phyloP scores from a whole-genome alignment of 2,113 vertebrate species.

The Chunga burmeisteri region DNA sequence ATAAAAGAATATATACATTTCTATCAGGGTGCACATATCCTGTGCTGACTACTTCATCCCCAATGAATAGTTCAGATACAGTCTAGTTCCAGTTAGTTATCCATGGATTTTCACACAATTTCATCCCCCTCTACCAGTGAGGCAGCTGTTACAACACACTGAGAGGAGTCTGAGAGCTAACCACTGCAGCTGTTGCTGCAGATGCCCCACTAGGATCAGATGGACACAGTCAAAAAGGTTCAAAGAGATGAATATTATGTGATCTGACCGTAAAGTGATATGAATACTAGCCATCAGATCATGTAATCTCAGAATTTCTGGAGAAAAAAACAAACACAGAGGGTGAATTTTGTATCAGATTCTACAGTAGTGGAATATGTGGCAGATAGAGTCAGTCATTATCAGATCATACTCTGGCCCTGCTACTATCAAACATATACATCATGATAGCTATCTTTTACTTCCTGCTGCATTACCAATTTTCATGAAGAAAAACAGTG shows the following conservation, averaged over 20 bases:
- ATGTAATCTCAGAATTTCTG: not conserved
- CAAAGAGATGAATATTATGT: not conserved
- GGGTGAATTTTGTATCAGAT: not conserved
- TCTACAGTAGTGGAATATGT: not conserved
- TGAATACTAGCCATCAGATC: not conserved
- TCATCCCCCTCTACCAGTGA: not conserved
- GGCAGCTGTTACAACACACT: not conserved
- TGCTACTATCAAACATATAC: not conserved
- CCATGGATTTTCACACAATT: not conserved
- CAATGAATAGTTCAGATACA: not conserved
- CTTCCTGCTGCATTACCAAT: not conserved
- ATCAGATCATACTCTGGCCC: not conserved
- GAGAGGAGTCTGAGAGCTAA: not conserved
- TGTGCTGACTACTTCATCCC: not conserved
- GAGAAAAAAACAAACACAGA: not conserved
- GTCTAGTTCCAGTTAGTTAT: not conserved
- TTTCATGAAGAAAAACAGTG: not conserved
- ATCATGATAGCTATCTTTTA: not conserved
- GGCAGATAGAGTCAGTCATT: not conserved
- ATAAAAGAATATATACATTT: not conserved
- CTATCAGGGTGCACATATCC: not conserved
- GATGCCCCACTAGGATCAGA: not conserved
- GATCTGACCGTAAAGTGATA: not conserved
- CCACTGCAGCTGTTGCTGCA: not conserved
- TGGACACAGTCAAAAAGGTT: not conserved